These are phyloP conservation scores for Seriola quinqueradiata DNA, from an alignment of 2,113 vertebrate genomes.

Conservation along the genomic window DNA sequence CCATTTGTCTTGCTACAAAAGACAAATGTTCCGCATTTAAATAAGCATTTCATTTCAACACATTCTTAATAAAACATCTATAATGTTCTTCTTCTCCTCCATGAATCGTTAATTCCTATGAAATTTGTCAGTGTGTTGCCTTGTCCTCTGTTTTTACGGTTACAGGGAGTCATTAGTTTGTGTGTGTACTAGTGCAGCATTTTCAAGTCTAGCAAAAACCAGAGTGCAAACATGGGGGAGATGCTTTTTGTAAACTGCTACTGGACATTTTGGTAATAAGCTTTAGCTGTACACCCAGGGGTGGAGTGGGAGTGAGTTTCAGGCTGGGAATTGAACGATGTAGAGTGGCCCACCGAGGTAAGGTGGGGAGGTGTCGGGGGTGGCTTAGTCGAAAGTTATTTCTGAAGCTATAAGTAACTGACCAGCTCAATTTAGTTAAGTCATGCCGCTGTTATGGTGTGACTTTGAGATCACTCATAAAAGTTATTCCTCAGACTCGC, in stretches of 20 bases:
- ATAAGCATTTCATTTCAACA: background rate
- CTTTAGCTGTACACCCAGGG: constrained; percentile 16
- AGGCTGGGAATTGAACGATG: constrained; percentile 7
- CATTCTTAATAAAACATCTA: background rate
- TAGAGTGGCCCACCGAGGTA: background rate
- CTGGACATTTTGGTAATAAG: constrained; percentile 29
- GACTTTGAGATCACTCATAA: constrained; percentile 13
- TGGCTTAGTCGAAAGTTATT: background rate
- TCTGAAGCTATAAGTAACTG: constrained; percentile 22
- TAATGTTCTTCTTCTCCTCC: background rate
- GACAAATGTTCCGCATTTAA: background rate
- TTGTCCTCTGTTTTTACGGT: constrained; percentile 37
- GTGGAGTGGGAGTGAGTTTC: constrained; percentile 23
- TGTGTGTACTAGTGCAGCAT: background rate
- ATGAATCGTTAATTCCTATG: constrained; percentile 21
- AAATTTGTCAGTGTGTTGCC: background rate
- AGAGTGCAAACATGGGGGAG: constrained; percentile 6
- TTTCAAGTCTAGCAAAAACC: background rate
- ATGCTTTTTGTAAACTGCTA: constrained; percentile 19
- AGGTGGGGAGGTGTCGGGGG: background rate
- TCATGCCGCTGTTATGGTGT: background rate
- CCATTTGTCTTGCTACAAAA: background rate
- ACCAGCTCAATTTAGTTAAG: constrained; percentile 9
- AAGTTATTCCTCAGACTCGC: background rate
- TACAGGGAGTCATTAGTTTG: constrained; percentile 14